These are phyloP conservation scores for Acrossocheilus fasciatus DNA, from an alignment of 2,797 vertebrate genomes.

Conservation along the genomic window DNA sequence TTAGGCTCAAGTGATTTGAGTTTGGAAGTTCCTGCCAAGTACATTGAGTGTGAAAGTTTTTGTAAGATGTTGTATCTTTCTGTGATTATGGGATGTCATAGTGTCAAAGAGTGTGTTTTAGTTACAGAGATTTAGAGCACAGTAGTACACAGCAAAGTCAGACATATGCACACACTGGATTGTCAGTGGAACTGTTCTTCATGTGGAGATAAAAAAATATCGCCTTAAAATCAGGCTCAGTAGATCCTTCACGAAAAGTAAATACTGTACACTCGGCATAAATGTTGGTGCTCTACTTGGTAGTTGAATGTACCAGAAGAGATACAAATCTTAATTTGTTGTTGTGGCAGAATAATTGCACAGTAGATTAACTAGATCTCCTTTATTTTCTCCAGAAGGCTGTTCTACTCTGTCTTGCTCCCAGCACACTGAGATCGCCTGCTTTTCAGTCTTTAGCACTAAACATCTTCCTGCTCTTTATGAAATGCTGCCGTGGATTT, in stretches of 20 bases:
- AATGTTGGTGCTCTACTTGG: constrained; percentile 23
- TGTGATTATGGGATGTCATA: too few species aligned
- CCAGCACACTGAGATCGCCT: neutral
- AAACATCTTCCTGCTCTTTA: neutral
- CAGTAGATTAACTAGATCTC: neutral
- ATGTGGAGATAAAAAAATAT: neutral
- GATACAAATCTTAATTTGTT: neutral
- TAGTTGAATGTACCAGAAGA: constrained; percentile 51
- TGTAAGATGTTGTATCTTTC: neutral
- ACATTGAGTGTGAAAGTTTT: neutral
- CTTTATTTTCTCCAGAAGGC: constrained; percentile 5
- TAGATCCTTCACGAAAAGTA: neutral
- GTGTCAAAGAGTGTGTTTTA: neutral
- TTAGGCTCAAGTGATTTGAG: too few species aligned
- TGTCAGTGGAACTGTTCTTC: neutral
- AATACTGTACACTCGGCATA: neutral
- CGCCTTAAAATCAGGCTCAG: neutral
- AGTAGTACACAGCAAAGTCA: neutral
- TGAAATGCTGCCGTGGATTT: neutral
- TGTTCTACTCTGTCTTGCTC: neutral
- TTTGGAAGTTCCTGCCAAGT: neutral
- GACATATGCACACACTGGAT: neutral
- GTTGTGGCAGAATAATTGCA: neutral
- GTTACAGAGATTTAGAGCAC: neutral
- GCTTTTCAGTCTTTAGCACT: neutral